These are phyloP conservation scores for Halisarca cf. caerulea DNA, from an alignment of 37 sponge, comb jelly and placozoan genomes.

Conservation along the genomic window DNA sequence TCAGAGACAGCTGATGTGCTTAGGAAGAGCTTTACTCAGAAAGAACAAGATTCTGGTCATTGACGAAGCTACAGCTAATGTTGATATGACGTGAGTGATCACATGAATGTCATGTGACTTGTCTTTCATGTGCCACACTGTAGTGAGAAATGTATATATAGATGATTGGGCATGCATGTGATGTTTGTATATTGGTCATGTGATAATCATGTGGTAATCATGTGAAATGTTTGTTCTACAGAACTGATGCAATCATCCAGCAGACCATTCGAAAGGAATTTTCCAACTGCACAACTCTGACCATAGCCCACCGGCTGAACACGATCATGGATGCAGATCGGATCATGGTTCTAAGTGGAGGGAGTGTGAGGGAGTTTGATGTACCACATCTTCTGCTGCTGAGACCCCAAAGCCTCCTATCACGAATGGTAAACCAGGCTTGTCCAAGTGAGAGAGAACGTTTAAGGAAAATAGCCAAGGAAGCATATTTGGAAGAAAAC, in stretches of 20 bases:
- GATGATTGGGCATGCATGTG: background rate
- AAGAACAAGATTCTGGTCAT: slow-evolving; percentile 67
- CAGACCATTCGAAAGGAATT: slow-evolving; percentile 48
- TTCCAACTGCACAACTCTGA: slow-evolving; percentile 58
- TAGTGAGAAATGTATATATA: background rate
- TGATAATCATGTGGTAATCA: too few relatives aligned
- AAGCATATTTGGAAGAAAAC: too few relatives aligned
- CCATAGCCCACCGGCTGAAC: slow-evolving; percentile 73
- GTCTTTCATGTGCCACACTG: too few relatives aligned
- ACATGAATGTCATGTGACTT: background rate
- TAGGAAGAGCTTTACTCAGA: slow-evolving; percentile 70
- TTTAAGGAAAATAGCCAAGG: too few relatives aligned
- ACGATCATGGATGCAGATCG: slow-evolving; percentile 77
- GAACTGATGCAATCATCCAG: slow-evolving; percentile 72
- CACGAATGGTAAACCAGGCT: slow-evolving; percentile 21
- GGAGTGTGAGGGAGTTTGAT: slow-evolving; percentile 49
- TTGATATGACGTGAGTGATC: slow-evolving; percentile 59
- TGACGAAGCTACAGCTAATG: slow-evolving; percentile 84
- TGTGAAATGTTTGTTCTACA: slow-evolving; percentile 4
- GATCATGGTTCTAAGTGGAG: slow-evolving; percentile 57
- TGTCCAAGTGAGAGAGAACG: background rate
- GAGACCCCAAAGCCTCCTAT: background rate
- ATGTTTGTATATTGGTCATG: too few relatives aligned
- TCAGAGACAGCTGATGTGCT: slow-evolving; percentile 76
- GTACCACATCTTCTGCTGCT: slow-evolving; percentile 34